Evolutionary conservation across 2,113 vertebrate genomes (phyloP).

Genomic region (Myodes glareolus): DNA sequence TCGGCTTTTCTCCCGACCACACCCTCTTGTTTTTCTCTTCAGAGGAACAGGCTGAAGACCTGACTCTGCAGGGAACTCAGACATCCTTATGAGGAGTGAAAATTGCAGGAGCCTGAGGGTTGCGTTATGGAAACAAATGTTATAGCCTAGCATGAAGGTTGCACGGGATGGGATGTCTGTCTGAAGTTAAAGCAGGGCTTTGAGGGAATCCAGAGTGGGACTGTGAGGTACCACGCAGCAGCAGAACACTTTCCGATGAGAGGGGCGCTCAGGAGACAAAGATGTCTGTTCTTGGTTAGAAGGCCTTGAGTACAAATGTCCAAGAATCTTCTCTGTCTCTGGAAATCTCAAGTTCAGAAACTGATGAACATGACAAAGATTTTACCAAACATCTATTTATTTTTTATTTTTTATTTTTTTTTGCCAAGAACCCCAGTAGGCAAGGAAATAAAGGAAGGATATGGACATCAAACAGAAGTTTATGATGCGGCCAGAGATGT

Average conservation of each 20-base stretch:
- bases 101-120: neutral
- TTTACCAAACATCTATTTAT: neutral
- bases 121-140: neutral
- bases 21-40: constrained; percentile 74
- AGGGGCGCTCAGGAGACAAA: neutral
- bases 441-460: neutral
- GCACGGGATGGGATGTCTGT: neutral
- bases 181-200: neutral
- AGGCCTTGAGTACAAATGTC: neutral
- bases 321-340: neutral
- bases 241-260: neutral
- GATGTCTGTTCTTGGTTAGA: neutral
- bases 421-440: neutral
- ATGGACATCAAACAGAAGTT: neutral
- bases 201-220: neutral
- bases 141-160: neutral
- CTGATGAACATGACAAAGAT: neutral
- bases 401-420: too few relatives aligned
- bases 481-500: neutral
- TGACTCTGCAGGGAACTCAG: constrained; percentile 38
- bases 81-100: constrained; percentile 54
- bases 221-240: neutral
- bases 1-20: constrained; percentile 57
- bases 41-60: constrained; percentile 15
- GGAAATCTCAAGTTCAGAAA: neutral